Conservation (phyloP, 2,888 invertebrate genomes). For the Cinara cedri region DNA sequence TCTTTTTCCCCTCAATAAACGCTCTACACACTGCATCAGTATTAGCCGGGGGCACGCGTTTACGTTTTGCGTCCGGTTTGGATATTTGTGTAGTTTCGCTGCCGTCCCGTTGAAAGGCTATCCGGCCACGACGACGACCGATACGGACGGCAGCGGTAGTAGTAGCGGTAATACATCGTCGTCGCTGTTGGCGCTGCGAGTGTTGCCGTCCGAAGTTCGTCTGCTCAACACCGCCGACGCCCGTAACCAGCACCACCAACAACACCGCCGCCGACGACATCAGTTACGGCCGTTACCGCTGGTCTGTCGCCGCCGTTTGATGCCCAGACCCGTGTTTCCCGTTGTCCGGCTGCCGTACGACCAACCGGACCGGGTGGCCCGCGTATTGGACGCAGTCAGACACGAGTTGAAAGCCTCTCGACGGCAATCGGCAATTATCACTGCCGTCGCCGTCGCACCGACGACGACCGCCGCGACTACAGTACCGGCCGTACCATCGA, state of each 20-base stretch:
- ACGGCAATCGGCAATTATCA: background rate
- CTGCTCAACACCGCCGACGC: background rate
- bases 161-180: too few species aligned
- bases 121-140: too few species aligned
- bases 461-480: too few species aligned
- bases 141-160: too few species aligned
- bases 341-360: conserved; percentile 51
- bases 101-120: too few species aligned
- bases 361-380: conserved; percentile 31
- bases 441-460: background rate
- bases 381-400: conserved; percentile 29
- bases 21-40: too few species aligned
- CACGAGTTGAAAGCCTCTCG: conserved; percentile 9
- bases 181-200: too few species aligned
- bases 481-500: background rate
- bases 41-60: too few species aligned
- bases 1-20: too few species aligned
- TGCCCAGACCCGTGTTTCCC: conserved; percentile 48
- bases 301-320: conserved; percentile 51
- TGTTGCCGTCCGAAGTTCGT: too few species aligned
- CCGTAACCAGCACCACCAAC: background rate
- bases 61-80: too few species aligned
- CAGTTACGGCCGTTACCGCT: conserved; percentile 28
- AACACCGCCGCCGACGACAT: background rate
- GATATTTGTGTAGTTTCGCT: too few species aligned